Evolutionary conservation across 2,113 vertebrate species (phyloP).

Genomic region (Glareola pratincola): DNA sequence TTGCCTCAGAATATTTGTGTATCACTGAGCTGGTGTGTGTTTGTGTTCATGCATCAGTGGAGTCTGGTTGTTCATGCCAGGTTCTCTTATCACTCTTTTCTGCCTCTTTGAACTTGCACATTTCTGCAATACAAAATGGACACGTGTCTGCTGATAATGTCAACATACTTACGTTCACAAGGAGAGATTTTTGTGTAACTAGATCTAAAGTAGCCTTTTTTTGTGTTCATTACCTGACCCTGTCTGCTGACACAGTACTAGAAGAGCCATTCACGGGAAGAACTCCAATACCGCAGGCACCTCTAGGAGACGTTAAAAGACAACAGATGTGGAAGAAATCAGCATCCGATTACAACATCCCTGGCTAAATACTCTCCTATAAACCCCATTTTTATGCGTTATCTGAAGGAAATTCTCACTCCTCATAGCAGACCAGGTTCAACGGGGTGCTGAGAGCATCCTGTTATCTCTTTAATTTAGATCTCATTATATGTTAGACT

Average conservation of each 20-base stretch:
- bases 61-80: not conserved
- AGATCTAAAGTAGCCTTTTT: not conserved
- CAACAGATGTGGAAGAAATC: not conserved
- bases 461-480: not conserved
- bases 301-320: not conserved
- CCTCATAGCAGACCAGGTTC: not conserved
- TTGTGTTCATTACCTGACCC: not conserved
- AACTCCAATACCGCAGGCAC: not conserved
- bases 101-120: conserved; percentile 24
- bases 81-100: conserved; percentile 36
- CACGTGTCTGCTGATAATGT: conserved; percentile 37
- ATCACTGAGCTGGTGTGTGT: conserved; percentile 11
- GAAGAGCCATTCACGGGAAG: not conserved
- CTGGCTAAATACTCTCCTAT: not conserved
- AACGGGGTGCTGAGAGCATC: not conserved
- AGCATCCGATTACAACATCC: not conserved
- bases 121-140: conserved; percentile 11
- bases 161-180: not conserved
- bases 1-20: not conserved
- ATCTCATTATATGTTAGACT: not conserved
- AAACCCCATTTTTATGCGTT: not conserved
- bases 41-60: conserved; percentile 2
- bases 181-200: not conserved
- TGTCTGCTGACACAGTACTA: not conserved
- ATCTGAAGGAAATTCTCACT: not conserved